phyloP scores from a whole-genome alignment of 2,797 vertebrate genomes.

The Cephalopachus bancanus region DNA sequence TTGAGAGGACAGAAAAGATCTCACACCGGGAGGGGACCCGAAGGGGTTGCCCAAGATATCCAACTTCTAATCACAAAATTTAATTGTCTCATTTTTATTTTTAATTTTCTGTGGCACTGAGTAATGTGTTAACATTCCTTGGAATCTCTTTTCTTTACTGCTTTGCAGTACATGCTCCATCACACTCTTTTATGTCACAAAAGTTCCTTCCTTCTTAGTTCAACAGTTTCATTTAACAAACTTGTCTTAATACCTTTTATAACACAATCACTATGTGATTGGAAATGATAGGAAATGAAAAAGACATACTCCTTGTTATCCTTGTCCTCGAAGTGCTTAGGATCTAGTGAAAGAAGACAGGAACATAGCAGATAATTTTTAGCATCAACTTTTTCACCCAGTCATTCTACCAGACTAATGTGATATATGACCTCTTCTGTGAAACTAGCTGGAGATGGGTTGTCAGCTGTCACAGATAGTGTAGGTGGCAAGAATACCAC shows the following conservation, averaged over 20 bases:
- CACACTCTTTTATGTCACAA: background rate
- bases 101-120: background rate
- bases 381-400: background rate
- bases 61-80: background rate
- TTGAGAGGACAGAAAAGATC: too few species aligned
- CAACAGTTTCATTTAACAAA: constrained; percentile 1
- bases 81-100: background rate
- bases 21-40: too few species aligned
- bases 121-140: background rate
- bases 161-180: background rate
- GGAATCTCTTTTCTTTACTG: background rate
- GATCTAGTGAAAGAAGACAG: constrained; percentile 37
- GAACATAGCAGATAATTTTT: background rate
- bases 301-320: background rate
- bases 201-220: background rate
- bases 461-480: background rate
- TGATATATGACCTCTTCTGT: background rate
- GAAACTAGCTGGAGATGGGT: background rate
- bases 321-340: constrained; percentile 4
- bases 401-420: background rate
- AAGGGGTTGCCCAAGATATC: background rate
- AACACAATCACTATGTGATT: background rate
- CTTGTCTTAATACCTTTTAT: background rate
- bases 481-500: background rate
- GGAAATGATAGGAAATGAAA: background rate